Evolutionary conservation across 2,888 invertebrate species (phyloP).

Genomic region (Trichogramma dendrolimi): DNA sequence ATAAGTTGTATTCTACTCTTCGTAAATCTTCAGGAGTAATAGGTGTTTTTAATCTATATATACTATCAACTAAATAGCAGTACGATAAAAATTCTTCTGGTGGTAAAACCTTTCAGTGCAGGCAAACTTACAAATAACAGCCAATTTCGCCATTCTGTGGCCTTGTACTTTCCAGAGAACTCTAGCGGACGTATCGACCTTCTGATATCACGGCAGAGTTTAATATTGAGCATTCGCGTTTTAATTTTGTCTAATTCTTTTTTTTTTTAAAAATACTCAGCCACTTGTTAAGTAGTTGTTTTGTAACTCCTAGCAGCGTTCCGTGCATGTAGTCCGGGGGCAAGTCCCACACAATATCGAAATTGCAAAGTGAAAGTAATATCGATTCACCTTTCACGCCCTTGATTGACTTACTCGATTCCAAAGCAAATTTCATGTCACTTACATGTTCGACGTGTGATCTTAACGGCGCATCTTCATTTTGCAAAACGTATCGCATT

Average conservation of each 20-base stretch:
- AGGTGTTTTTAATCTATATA: conserved; percentile 1
- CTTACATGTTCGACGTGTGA: not conserved
- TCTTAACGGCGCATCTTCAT: not conserved
- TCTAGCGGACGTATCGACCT: conserved; percentile 1
- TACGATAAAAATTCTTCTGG: not conserved
- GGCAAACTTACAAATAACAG: not conserved
- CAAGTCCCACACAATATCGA: not conserved
- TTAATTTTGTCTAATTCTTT: not conserved
- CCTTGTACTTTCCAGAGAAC: conserved; percentile 5
- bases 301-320: not conserved
- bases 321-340: not conserved
- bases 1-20: not conserved
- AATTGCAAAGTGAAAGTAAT: not conserved
- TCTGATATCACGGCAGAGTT: not conserved
- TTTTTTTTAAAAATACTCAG: not conserved
- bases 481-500: not conserved
- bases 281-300: conserved; percentile 2
- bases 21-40: not conserved
- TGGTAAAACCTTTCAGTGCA: too few relatives aligned
- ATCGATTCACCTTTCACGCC: conserved; percentile 6
- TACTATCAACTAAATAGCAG: conserved; percentile 8
- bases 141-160: conserved; percentile 5
- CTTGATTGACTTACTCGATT: not conserved
- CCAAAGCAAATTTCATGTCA: not conserved
- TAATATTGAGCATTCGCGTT: not conserved